Conservation (phyloP, 2,888 invertebrate species). For the Philaethria dido region DNA sequence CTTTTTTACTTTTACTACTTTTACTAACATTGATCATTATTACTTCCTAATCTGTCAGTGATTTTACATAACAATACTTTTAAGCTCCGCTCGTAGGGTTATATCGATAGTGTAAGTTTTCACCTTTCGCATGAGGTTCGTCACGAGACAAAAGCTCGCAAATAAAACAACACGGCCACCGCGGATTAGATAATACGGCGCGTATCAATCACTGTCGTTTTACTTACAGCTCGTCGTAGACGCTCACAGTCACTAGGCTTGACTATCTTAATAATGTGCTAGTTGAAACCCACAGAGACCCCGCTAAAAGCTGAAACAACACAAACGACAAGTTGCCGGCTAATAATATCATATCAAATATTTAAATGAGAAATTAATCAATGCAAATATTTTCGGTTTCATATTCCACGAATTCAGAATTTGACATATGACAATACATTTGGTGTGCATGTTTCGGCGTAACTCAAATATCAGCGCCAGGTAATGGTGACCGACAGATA, state of each 20-base stretch:
- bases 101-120: not conserved
- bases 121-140: not conserved
- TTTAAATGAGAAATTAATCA: too few relatives aligned
- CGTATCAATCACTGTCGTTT: conserved; percentile 3
- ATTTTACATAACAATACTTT: not conserved
- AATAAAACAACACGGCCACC: not conserved
- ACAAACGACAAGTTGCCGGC: not conserved
- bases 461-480: not conserved
- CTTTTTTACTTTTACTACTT: too few relatives aligned
- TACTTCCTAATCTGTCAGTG: not conserved
- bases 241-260: not conserved
- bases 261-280: not conserved
- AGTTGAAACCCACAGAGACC: not conserved
- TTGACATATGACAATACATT: too few relatives aligned
- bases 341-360: not conserved
- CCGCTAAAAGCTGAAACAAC: too few relatives aligned
- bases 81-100: not conserved
- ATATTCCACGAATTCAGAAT: too few relatives aligned
- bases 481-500: too few relatives aligned
- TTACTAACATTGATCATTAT: too few relatives aligned
- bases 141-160: not conserved
- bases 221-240: not conserved
- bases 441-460: not conserved
- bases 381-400: too few relatives aligned
- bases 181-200: not conserved